phyloP scores from a whole-genome alignment of 2,797 vertebrate genomes.

The Tinamus major region DNA sequence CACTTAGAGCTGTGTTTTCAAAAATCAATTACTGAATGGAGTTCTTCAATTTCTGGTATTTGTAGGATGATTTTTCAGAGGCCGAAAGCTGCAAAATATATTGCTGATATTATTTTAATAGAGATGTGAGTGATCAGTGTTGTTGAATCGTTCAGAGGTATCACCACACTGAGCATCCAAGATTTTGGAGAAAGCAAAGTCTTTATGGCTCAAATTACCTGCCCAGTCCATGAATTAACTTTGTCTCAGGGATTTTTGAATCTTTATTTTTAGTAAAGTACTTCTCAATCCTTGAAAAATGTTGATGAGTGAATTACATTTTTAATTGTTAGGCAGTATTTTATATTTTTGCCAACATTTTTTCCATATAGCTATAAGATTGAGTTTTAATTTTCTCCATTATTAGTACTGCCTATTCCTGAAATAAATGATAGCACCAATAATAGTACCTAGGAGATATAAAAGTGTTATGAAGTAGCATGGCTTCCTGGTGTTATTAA shows the following conservation, averaged over 20 bases:
- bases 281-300: background rate
- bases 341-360: background rate
- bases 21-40: background rate
- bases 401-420: background rate
- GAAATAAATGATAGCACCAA: background rate
- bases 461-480: background rate
- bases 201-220: background rate
- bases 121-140: background rate
- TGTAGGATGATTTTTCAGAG: background rate
- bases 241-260: background rate
- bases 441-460: background rate
- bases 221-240: background rate
- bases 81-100: background rate
- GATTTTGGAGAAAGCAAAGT: background rate
- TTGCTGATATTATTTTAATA: background rate
- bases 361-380: background rate
- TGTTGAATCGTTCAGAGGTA: background rate
- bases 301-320: background rate
- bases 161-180: background rate
- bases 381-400: conserved; percentile 22
- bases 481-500: conserved; percentile 8
- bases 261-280: background rate
- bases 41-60: background rate
- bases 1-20: conserved; percentile 22
- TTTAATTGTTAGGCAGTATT: background rate